Evolutionary conservation across 2,113 vertebrate species (phyloP).

Genomic region (Phyllostomus hastatus): DNA sequence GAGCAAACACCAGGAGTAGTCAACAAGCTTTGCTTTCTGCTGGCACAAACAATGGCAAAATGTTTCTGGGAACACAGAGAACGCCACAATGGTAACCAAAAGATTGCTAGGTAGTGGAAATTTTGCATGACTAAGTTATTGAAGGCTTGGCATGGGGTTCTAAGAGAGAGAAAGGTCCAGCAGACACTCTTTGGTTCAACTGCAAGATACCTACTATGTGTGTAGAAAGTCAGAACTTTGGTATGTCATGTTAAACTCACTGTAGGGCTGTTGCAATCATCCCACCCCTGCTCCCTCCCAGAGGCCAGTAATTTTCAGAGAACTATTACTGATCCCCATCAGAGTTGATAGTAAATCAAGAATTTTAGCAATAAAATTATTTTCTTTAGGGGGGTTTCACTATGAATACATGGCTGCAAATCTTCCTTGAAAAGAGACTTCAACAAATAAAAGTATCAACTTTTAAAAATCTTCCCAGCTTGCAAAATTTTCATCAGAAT

Average conservation of each 20-base stretch:
- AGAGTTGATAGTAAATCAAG: background rate
- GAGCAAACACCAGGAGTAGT: background rate
- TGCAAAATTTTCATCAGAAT: background rate
- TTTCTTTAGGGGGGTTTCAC: background rate
- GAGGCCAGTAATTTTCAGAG: background rate
- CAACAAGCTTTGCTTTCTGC: background rate
- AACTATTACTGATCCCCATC: background rate
- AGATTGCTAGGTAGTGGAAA: background rate
- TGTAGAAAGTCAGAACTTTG: background rate
- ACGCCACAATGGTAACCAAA: background rate
- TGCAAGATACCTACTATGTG: background rate
- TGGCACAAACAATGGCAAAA: background rate
- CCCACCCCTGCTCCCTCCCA: background rate
- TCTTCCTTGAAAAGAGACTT: background rate
- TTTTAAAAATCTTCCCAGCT: background rate
- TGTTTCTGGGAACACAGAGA: background rate
- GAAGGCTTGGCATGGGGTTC: background rate
- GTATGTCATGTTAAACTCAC: background rate
- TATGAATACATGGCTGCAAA: background rate
- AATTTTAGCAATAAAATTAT: slow-evolving; percentile 18
- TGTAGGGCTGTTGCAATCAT: background rate
- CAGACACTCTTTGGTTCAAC: background rate
- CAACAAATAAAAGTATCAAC: background rate
- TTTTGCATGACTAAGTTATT: background rate
- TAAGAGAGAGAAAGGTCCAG: background rate